A percentile compares a stretch with the other conserved stretches of the same genome.
phyloP scores from a whole-genome alignment of 2,888 invertebrate genomes.

The Plagodis dolabraria region DNA sequence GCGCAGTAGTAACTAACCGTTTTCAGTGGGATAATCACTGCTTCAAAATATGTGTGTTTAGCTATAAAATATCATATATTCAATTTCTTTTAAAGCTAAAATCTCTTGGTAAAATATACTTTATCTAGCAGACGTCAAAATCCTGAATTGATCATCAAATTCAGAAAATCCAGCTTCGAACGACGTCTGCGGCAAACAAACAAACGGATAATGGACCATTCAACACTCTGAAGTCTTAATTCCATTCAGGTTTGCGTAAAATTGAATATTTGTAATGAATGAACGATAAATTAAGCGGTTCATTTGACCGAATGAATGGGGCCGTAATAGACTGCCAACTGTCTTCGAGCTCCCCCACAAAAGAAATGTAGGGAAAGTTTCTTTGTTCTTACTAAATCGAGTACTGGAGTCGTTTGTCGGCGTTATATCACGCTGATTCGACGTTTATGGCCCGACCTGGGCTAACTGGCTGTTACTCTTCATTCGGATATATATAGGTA shows the following conservation, averaged over 20 bases:
- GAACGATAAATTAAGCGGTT: constrained; percentile 76
- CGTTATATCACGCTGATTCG: constrained; percentile 80
- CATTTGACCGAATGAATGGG: constrained; percentile 80
- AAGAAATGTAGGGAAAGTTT: constrained; percentile 75
- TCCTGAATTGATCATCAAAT: constrained; percentile 6
- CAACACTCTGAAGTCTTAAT: constrained; percentile 34
- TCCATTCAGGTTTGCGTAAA: constrained; percentile 46
- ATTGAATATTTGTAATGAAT: constrained; percentile 68
- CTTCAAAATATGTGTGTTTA: too few relatives aligned
- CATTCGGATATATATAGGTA: constrained; percentile 52
- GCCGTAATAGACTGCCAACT: constrained; percentile 76
- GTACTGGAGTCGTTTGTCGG: constrained; percentile 77
- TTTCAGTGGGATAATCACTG: too few relatives aligned
- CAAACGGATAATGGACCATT: constrained; percentile 28
- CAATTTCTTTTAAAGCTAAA: too few relatives aligned
- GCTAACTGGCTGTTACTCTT: constrained; percentile 62
- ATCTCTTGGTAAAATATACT: too few relatives aligned
- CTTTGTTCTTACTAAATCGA: constrained; percentile 82
- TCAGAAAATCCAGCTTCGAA: constrained; percentile 12
- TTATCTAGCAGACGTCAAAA: neutral
- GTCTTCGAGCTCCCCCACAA: constrained; percentile 69
- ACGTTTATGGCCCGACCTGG: constrained; percentile 74
- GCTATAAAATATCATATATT: too few relatives aligned
- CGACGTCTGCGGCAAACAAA: constrained; percentile 19
- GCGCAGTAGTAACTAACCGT: too few relatives aligned